These are phyloP conservation scores for Sandelia bainsii DNA, from an alignment of 2,797 vertebrate species.

Conservation along the genomic window DNA sequence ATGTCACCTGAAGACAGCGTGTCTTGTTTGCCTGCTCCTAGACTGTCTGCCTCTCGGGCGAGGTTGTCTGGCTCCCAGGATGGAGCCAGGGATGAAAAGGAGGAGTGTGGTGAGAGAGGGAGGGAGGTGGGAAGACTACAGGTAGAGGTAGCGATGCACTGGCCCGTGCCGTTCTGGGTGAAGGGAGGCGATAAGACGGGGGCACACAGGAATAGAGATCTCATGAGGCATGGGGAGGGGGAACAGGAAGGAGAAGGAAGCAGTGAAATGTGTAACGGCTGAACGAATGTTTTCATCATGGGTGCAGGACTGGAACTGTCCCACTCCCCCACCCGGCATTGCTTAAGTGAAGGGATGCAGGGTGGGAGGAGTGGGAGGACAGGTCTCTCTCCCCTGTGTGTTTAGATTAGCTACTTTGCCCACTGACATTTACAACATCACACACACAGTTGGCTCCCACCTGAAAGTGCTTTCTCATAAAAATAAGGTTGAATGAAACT, in stretches of 20 bases:
- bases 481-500: background rate
- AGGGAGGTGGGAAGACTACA: background rate
- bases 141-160: slow-evolving; percentile 42
- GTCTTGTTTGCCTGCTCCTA: slow-evolving; percentile 30
- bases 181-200: slow-evolving; percentile 54
- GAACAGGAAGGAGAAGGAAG: slow-evolving; percentile 8
- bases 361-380: slow-evolving; percentile 4
- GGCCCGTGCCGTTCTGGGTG: slow-evolving; percentile 66
- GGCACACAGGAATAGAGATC: slow-evolving; percentile 55
- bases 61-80: slow-evolving; percentile 36
- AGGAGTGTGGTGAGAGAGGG: slow-evolving; percentile 3
- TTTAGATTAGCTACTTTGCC: slow-evolving; percentile 62
- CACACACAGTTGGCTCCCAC: slow-evolving; percentile 42
- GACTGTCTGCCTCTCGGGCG: slow-evolving; percentile 36
- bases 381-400: slow-evolving; percentile 43
- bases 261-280: slow-evolving; percentile 43
- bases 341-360: slow-evolving; percentile 40
- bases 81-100: slow-evolving; percentile 4
- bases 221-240: slow-evolving; percentile 50
- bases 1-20: slow-evolving; percentile 30
- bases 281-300: slow-evolving; percentile 59
- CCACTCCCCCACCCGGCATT: background rate
- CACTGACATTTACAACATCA: slow-evolving; percentile 66
- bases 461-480: slow-evolving; percentile 26
- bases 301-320: slow-evolving; percentile 49